These are phyloP conservation scores for Typhlichthys eigenmanni DNA, from an alignment of 2,797 vertebrate genomes.

Conservation along the genomic window DNA sequence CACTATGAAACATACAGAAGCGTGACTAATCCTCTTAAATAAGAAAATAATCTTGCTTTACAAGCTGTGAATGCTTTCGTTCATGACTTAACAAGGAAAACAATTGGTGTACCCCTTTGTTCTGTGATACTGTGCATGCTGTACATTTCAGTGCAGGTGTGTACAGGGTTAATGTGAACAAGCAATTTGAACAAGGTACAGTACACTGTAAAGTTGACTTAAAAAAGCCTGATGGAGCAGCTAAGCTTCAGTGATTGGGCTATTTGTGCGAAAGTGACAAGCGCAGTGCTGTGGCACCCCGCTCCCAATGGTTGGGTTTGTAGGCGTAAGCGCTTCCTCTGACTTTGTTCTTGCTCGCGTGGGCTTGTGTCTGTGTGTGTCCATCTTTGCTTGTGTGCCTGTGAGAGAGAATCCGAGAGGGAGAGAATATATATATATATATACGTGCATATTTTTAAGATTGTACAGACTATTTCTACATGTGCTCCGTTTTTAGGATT, in stretches of 20 bases:
- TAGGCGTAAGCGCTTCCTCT: constrained; percentile 67
- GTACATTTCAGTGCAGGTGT: constrained; percentile 13
- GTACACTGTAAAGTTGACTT: constrained; percentile 40
- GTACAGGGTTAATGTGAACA: constrained; percentile 46
- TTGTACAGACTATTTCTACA: background rate
- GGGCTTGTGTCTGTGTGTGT: background rate
- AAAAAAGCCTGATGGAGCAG: constrained; percentile 50
- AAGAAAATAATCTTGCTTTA: constrained; percentile 37
- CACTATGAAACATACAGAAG: constrained; percentile 42
- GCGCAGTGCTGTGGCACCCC: constrained; percentile 54
- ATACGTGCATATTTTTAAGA: background rate
- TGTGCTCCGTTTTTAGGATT: too few species aligned
- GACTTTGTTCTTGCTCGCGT: constrained; percentile 56
- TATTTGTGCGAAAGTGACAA: constrained; percentile 68
- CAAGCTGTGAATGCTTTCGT: constrained; percentile 38
- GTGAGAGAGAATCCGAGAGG: background rate
- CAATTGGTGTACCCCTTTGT: constrained; percentile 28
- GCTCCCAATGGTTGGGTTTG: constrained; percentile 48
- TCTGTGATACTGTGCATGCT: constrained; percentile 20
- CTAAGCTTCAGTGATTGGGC: constrained; percentile 69
- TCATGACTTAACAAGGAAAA: constrained; percentile 35
- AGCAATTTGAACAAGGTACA: constrained; percentile 36
- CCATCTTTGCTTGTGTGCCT: background rate
- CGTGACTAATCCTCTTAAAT: constrained; percentile 61
- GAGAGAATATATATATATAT: background rate